These are phyloP conservation scores for Drosophila triauraria DNA, from an alignment of 1,140 invertebrate genomes.

Conservation along the genomic window DNA sequence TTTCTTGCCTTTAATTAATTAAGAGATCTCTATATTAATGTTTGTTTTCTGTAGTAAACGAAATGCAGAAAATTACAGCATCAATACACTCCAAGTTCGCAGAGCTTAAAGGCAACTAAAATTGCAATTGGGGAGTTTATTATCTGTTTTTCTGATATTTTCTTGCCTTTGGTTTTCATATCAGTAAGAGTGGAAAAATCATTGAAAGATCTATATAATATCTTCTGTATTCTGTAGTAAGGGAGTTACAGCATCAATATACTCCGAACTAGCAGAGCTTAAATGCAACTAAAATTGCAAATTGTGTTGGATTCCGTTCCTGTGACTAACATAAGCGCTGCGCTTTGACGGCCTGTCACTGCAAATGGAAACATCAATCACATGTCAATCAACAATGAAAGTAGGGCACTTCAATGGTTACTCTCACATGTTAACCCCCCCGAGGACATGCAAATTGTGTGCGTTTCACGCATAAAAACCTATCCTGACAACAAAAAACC, in stretches of 20 bases:
- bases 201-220: no score
- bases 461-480: slow-evolving; percentile 66
- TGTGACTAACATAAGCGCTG: slow-evolving; percentile 6
- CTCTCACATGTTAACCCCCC: slow-evolving; percentile 61
- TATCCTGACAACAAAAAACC: slow-evolving; percentile 39
- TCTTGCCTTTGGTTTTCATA: no score
- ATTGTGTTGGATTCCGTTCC: background rate
- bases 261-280: background rate
- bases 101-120: no score
- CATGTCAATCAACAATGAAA: slow-evolving; percentile 75
- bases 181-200: no score
- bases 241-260: no score
- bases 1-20: background rate
- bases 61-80: no score
- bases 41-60: no score
- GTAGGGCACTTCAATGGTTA: slow-evolving; percentile 70
- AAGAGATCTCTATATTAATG: no score
- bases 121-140: no score
- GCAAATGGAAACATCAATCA: slow-evolving; percentile 81
- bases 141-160: no score
- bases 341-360: slow-evolving; percentile 54
- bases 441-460: slow-evolving; percentile 78
- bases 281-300: background rate
- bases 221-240: background rate
- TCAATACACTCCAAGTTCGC: no score